Evolutionary conservation across 2,797 vertebrate genomes (phyloP).

Genomic region (Semaprochilodus insignis): DNA sequence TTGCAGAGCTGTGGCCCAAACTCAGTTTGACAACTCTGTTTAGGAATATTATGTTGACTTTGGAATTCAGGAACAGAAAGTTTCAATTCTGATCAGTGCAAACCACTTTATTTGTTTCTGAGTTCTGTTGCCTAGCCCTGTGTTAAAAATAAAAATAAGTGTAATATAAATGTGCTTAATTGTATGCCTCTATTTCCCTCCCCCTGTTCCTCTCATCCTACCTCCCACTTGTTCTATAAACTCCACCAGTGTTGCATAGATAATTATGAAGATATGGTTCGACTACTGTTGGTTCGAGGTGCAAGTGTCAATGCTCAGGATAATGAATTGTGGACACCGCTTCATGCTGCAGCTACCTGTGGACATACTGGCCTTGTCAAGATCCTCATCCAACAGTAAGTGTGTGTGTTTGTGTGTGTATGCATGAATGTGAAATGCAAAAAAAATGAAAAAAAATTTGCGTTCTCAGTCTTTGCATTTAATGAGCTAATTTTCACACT

Average conservation of each 20-base stretch:
- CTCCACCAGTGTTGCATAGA: slow-evolving; percentile 92
- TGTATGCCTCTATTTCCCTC: background rate
- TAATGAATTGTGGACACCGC: slow-evolving; percentile 95
- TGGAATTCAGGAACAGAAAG: too few relatives aligned
- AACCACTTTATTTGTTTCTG: too few relatives aligned
- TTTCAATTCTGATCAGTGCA: too few relatives aligned
- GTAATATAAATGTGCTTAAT: background rate
- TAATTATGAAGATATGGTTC: slow-evolving; percentile 97
- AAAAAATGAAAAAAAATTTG: too few relatives aligned
- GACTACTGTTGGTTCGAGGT: slow-evolving; percentile 88
- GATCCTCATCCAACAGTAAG: slow-evolving; percentile 92
- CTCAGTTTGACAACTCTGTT: too few relatives aligned
- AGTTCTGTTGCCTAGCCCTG: too few relatives aligned
- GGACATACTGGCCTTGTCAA: slow-evolving; percentile 95
- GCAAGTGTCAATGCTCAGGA: slow-evolving; percentile 93
- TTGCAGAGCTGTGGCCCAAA: too few relatives aligned
- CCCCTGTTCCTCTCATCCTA: background rate
- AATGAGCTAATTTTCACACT: too few relatives aligned
- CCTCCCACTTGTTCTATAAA: background rate
- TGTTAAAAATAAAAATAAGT: too few relatives aligned
- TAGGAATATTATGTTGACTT: too few relatives aligned
- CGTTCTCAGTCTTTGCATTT: too few relatives aligned
- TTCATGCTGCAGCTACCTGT: slow-evolving; percentile 95
- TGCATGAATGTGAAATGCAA: too few relatives aligned
- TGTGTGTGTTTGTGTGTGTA: background rate